A percentile compares a stretch with the other conserved stretches of the same genome.
phyloP scores from a whole-genome alignment of 2,113 vertebrate genomes.

The Myotis lucifugus region DNA sequence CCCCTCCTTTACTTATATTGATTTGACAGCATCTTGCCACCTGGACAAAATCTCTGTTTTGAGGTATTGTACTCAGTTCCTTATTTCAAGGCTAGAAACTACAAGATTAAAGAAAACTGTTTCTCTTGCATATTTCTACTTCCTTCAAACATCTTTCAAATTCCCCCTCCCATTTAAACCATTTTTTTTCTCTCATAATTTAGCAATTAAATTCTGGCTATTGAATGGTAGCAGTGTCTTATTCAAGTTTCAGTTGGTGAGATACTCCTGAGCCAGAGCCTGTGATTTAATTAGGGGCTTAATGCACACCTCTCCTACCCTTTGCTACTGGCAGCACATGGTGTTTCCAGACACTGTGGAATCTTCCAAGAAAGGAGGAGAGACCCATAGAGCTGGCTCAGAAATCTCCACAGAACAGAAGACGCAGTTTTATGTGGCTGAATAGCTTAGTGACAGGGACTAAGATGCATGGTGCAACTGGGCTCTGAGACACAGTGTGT shows the following conservation, averaged over 20 bases:
- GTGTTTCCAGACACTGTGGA: constrained; percentile 68
- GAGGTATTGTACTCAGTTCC: neutral
- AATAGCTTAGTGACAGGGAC: constrained; percentile 55
- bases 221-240: constrained; percentile 84
- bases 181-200: constrained; percentile 77
- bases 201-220: constrained; percentile 81
- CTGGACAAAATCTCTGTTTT: constrained; percentile 35
- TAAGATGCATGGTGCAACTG: neutral
- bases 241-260: constrained; percentile 81
- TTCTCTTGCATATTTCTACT: neutral
- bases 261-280: constrained; percentile 74
- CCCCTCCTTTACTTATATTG: neutral
- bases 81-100: constrained; percentile 5
- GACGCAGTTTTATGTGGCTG: neutral
- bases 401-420: constrained; percentile 46
- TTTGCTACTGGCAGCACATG: constrained; percentile 73
- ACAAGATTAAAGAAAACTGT: neutral
- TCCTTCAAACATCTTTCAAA: neutral
- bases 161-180: constrained; percentile 26
- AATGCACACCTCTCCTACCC: constrained; percentile 79
- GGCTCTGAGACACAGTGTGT: neutral
- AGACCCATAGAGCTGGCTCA: constrained; percentile 46
- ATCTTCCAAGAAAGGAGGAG: constrained; percentile 68
- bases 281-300: constrained; percentile 84
- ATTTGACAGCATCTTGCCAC: neutral